phyloP scores from a whole-genome alignment of 2,797 vertebrate genomes.

The Pseudochromis fuscus region DNA sequence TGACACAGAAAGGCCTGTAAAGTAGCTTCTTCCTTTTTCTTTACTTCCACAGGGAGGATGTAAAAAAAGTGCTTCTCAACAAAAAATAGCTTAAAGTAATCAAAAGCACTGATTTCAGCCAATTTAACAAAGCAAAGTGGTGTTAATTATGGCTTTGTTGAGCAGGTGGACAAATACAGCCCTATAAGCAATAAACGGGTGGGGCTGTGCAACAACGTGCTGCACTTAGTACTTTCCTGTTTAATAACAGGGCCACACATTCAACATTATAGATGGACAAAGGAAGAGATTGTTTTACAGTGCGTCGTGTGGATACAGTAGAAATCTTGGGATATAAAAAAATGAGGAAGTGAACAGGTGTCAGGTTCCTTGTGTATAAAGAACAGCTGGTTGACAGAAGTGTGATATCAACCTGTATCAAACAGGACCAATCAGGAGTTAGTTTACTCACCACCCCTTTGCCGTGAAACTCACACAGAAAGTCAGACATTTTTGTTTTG shows the following conservation, averaged over 20 bases:
- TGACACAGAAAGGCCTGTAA: constrained; percentile 34
- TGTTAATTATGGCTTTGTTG: constrained; percentile 8
- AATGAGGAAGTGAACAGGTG: constrained; percentile 26
- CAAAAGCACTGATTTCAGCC: no score
- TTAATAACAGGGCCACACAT: constrained; percentile 29
- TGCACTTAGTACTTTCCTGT: constrained; percentile 36
- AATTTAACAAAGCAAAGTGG: constrained; percentile 2
- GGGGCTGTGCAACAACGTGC: constrained; percentile 5
- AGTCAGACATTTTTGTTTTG: neutral
- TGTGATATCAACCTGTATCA: no score
- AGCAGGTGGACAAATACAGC: neutral
- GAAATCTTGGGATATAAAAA: constrained; percentile 39
- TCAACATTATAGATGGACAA: constrained; percentile 20
- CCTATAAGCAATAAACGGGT: constrained; percentile 19
- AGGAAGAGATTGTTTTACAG: constrained; percentile 52
- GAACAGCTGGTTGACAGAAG: constrained; percentile 22
- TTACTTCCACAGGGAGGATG: no score
- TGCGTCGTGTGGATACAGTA: constrained; percentile 40
- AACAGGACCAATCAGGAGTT: neutral
- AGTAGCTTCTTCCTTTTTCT: no score
- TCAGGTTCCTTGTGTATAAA: constrained; percentile 10
- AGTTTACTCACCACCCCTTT: neutral
- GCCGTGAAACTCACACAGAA: neutral
- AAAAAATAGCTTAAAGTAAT: no score
- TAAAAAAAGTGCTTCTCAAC: no score